These are phyloP conservation scores for Charina bottae DNA, from an alignment of 2,113 vertebrate genomes.

Conservation along the genomic window DNA sequence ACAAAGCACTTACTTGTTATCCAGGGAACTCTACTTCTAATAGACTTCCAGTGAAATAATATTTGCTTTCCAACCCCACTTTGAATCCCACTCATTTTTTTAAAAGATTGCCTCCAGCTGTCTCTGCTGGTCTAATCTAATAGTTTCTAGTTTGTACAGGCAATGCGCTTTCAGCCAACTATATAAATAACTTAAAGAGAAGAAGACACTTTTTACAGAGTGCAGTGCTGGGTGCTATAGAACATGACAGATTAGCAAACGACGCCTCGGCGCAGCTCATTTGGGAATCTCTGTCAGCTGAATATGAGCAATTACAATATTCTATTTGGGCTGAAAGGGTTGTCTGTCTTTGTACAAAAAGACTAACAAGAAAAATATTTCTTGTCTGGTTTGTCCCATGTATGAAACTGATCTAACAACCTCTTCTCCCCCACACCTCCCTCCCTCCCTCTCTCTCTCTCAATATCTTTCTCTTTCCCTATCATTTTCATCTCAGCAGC, in stretches of 20 bases:
- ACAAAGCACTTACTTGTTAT: constrained; percentile 81
- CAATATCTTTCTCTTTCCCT: not conserved
- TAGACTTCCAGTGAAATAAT: constrained; percentile 84
- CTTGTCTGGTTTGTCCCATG: constrained; percentile 60
- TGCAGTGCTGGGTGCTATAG: constrained; percentile 65
- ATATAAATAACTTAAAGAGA: constrained; percentile 83
- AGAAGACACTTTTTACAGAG: constrained; percentile 75
- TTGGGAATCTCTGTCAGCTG: constrained; percentile 73
- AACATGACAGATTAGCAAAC: constrained; percentile 81
- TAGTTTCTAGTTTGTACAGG: constrained; percentile 88
- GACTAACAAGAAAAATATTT: constrained; percentile 71
- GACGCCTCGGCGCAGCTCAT: constrained; percentile 72
- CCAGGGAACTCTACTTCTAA: constrained; percentile 76
- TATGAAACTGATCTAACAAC: constrained; percentile 55
- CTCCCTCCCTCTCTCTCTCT: constrained; percentile 42
- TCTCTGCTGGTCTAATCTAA: constrained; percentile 85
- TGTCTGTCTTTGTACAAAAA: constrained; percentile 71
- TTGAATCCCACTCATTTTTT: constrained; percentile 85
- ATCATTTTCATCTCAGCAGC: constrained; percentile 8
- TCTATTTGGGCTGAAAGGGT: constrained; percentile 75
- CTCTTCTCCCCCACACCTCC: constrained; percentile 29
- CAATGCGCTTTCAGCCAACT: constrained; percentile 81
- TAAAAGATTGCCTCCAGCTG: constrained; percentile 83
- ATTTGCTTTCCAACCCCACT: constrained; percentile 84
- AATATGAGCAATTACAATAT: constrained; percentile 76